Evolutionary conservation across 2,113 vertebrate species (phyloP).

Genomic region (Hiodon tergisus): DNA sequence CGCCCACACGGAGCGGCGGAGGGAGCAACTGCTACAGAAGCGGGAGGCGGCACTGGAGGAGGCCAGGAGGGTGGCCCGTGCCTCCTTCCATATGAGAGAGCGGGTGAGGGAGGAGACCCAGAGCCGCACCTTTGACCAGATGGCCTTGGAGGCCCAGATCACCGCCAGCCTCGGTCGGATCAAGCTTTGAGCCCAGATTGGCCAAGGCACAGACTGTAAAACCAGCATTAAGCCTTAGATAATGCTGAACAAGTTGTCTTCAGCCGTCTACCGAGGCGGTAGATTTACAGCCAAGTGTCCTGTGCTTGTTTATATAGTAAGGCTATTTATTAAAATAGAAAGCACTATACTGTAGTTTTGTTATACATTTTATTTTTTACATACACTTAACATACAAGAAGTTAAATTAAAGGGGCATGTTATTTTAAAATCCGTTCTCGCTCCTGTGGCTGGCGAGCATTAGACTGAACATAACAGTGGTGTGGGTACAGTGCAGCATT

Average conservation of each 20-base stretch:
- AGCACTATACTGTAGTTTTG: too few species aligned
- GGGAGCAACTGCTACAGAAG: constrained; percentile 49
- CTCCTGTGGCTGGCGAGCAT: too few species aligned
- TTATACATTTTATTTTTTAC: too few species aligned
- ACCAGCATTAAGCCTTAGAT: too few species aligned
- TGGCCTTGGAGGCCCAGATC: constrained; percentile 54
- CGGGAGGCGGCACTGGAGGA: constrained; percentile 53
- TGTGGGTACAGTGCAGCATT: too few species aligned
- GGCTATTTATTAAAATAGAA: not conserved
- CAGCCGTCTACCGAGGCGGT: too few species aligned
- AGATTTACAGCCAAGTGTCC: not conserved
- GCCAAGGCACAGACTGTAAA: too few species aligned
- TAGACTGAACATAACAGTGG: too few species aligned
- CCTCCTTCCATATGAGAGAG: constrained; percentile 62
- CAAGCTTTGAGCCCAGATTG: constrained; percentile 37
- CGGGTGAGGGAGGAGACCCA: constrained; percentile 44
- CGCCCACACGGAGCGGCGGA: constrained; percentile 52
- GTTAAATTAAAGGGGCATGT: too few species aligned
- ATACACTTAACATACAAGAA: too few species aligned
- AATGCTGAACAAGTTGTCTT: too few species aligned
- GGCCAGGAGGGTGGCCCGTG: constrained; percentile 45
- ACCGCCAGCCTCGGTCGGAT: constrained; percentile 38
- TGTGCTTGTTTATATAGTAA: not conserved
- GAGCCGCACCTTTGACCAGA: constrained; percentile 49
- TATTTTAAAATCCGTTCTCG: too few species aligned